phyloP scores from a whole-genome alignment of 2,888 invertebrate genomes.

The Heteropelma amictum region DNA sequence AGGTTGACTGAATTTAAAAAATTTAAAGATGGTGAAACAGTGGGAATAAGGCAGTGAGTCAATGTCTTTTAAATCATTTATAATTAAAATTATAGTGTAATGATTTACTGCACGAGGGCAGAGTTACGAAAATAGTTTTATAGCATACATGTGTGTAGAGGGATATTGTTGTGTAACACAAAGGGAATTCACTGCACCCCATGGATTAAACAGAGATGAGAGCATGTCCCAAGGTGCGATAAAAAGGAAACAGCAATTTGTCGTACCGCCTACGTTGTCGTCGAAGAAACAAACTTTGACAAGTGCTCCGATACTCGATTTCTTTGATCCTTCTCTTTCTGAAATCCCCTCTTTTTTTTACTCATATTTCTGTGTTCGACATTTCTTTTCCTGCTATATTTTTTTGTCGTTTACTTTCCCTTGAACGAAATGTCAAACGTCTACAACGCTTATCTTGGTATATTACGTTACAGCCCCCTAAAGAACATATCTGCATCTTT shows the following conservation, averaged over 20 bases:
- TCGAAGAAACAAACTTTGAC: constrained; percentile 45
- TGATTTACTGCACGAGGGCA: too few species aligned
- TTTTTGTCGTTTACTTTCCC: background rate
- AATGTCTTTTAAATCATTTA: too few species aligned
- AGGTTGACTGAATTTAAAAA: too few species aligned
- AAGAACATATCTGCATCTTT: background rate
- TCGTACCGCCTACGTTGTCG: constrained; percentile 42
- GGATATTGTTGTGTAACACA: constrained; percentile 33
- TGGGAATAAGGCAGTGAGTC: too few species aligned
- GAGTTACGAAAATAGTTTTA: background rate
- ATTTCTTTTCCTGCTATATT: background rate
- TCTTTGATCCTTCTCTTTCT: constrained; percentile 9
- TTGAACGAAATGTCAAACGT: constrained; percentile 39
- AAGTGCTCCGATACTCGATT: constrained; percentile 9
- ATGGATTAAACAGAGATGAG: constrained; percentile 20
- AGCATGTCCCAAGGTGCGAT: constrained; percentile 41
- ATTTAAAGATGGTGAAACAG: too few species aligned
- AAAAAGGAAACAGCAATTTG: constrained; percentile 50
- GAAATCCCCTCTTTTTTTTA: background rate
- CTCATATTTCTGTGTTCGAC: background rate
- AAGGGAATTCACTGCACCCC: constrained; percentile 13
- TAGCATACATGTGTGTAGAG: background rate
- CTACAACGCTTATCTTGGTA: constrained; percentile 21
- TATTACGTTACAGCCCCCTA: background rate
- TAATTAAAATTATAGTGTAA: too few species aligned